phyloP scores from a whole-genome alignment of 2,888 invertebrate species.

The Ennomos quercinarius region DNA sequence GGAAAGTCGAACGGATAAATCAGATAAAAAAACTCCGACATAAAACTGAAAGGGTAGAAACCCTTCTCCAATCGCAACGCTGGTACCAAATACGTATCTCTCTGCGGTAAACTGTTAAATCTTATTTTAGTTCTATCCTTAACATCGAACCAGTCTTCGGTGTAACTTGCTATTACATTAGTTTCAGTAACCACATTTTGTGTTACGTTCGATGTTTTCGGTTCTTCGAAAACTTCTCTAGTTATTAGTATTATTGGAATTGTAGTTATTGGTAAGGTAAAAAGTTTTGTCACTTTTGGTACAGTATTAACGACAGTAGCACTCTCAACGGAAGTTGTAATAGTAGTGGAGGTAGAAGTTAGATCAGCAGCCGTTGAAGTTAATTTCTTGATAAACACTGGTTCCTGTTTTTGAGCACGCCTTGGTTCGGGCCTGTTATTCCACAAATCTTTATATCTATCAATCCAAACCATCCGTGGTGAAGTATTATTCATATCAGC shows the following conservation, averaged over 20 bases:
- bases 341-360: not conserved
- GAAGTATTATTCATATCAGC: conserved; percentile 49
- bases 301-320: conserved; percentile 1
- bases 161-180: conserved; percentile 63
- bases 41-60: conserved; percentile 86
- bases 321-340: not conserved
- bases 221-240: conserved; percentile 60
- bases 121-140: conserved; percentile 76
- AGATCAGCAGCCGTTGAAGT: conserved; percentile 18
- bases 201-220: conserved; percentile 55
- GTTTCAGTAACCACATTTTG: conserved; percentile 62
- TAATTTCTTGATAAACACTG: conserved; percentile 51
- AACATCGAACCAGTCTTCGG: conserved; percentile 72
- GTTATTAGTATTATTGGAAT: conserved; percentile 71
- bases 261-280: conserved; percentile 37
- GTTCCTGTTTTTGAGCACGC: conserved; percentile 57
- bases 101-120: conserved; percentile 77
- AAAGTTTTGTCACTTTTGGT: conserved; percentile 33
- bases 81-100: conserved; percentile 79
- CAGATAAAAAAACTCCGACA: conserved; percentile 86
- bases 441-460: conserved; percentile 65
- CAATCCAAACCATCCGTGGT: conserved; percentile 64
- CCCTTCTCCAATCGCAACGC: conserved; percentile 86
- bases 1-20: conserved; percentile 88
- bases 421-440: conserved; percentile 62